These are phyloP conservation scores for Rapana venosa DNA, from an alignment of 2,888 invertebrate species.

Conservation along the genomic window DNA sequence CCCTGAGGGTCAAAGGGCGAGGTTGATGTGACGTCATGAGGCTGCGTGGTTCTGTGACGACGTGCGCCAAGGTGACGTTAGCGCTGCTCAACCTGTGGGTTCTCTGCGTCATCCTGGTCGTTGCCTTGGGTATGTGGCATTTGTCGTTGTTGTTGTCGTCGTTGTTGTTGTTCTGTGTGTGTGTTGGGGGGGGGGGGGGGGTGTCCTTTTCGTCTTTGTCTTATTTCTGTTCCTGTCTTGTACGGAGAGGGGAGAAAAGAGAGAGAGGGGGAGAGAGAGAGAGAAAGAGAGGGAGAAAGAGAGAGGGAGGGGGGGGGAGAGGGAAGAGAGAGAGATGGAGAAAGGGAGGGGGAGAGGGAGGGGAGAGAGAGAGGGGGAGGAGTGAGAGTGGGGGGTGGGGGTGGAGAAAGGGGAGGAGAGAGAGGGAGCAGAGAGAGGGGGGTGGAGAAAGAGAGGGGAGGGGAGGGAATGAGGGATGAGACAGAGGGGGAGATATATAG, in stretches of 20 bases:
- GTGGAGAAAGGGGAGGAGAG: background rate
- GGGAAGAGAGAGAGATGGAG: background rate
- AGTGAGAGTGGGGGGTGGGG: background rate
- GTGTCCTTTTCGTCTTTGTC: background rate
- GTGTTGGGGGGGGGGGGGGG: too few relatives aligned
- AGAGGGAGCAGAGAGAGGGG: background rate
- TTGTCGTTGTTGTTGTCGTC: background rate
- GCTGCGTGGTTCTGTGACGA: constrained; percentile 6
- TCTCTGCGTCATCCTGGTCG: constrained; percentile 50
- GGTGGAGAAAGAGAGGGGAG: background rate
- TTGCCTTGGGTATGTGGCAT: constrained; percentile 47
- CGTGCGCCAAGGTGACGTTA: constrained; percentile 45
- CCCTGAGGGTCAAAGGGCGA: background rate
- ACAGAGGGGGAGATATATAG: background rate
- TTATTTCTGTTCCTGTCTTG: too few relatives aligned
- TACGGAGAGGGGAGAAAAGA: background rate
- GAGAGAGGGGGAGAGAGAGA: background rate
- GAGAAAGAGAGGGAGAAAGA: background rate
- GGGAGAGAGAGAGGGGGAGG: background rate
- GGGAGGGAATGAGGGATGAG: background rate
- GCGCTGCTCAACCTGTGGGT: constrained; percentile 51
- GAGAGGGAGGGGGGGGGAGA: too few relatives aligned
- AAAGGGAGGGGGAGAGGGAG: background rate
- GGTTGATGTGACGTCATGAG: constrained; percentile 34
- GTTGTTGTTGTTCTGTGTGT: background rate